Evolutionary conservation across 2,888 invertebrate genomes (phyloP), one percentile per base, ranked within the genome.

Genomic region (Geotrupes spiniger): DNA sequence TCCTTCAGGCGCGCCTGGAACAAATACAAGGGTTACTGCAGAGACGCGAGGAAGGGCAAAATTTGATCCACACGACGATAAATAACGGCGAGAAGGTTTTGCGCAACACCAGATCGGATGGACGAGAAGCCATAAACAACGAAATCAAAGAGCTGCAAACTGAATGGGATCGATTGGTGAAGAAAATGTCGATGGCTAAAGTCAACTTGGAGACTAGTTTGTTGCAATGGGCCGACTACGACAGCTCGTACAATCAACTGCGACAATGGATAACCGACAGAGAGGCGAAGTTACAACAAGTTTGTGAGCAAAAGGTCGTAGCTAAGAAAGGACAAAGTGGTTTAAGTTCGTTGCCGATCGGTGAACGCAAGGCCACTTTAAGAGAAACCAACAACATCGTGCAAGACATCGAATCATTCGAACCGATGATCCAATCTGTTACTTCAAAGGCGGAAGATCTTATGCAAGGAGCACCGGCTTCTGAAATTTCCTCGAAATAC

Each of bases 401-500:
- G 33, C 94, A 95, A 76, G 96, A 97, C 74, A 95, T 96, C 67
- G 92, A 93, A 58, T 92, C 94, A 42, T 93, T 95, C 74, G 94
- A 96, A 72, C 95, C 95, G 41, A 94, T 96, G 91, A 93, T 96
- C 63, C 93, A 94, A 71, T 94, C 94, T 33, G 92, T 95, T 29
- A 87, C 92, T 45, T 89, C 88, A 42, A 96, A 95, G 76, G 95
- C 94, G 54, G 92, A 91, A 61, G 92, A 92, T 74, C 77, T 95
- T 60, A 89, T 89, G 74, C 91, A 92, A 74, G 90, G 89, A 51
- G 89, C 88, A 44, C 93, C 94, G 1, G 92, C 93, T 8, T 88
- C 91, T 15, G 93, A 93, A 75, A 93, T 96, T 48, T 89, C 92
- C 1, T 86, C 82, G 49, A 92, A 94, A 74, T 96, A 96, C 67